Evolutionary conservation across 2,113 vertebrate genomes (phyloP), one percentile per base, ranked within the genome.

Genomic region (Pygoscelis antarcticus): DNA sequence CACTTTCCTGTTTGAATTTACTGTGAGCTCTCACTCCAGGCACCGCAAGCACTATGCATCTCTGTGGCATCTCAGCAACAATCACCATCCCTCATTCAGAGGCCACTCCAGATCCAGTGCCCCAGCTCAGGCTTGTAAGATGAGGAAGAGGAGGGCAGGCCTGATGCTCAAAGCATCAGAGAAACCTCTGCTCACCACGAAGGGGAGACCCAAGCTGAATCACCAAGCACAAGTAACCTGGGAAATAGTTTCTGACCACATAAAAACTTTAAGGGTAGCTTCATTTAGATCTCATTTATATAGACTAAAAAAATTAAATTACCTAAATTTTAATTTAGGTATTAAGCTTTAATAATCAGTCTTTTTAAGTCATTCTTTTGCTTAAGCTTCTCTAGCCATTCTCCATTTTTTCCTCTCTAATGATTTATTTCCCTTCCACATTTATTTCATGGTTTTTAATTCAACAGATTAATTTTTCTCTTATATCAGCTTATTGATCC

Each of bases 1-100:
- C 44, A 30, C 60, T 65, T 72, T 71, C 13, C 55, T 29, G 5
- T 55, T 44, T 20, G 36, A 61, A 9, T 27, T 6, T n/a, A 32
- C 10, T 11, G 17, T 23, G n/a, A 89, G 22, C 10, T 92, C 36
- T 66, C 52, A 52, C 20, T 82, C 7, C 66, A 70, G 40, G 26
- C 21, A 44, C 11, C 0, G 0, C 25, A 40, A 82, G 16, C 16
- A 9, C 34, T 55, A 2, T 2, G 13, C 4, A 5, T 23, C 57
- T 65, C 75, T 30, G 1, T 2, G 46, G 42, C 17, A 78, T 20
- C 57, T 52, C 13, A 40, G 80, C 25, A 58, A 54, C 16, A 51
- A 54, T 13, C 38, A 17, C 42, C 15, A 10, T 22, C 52, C 52
- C 22, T 64, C 34, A 12, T 21, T 81, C n/a, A 65, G 58, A 74